Percentiles rank a stretch among this genome's conserved stretches.
These are phyloP conservation scores for Lucilia cuprina DNA, from an alignment of 1,140 invertebrate genomes.

Conservation along the genomic window DNA sequence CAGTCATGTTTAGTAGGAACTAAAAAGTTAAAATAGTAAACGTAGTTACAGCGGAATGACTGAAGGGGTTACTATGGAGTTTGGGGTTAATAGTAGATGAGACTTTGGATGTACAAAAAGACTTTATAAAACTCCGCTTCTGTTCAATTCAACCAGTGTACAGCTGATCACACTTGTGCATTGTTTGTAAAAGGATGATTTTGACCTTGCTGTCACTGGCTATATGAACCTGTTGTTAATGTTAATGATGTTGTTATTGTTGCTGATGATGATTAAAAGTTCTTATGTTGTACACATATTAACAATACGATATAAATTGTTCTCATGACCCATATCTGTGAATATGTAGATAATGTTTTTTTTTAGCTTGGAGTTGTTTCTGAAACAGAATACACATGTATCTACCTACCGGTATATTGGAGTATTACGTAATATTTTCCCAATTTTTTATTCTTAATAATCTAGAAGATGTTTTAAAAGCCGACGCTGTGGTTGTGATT, in stretches of 20 bases:
- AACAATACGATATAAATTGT: background rate
- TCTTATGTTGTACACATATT: background rate
- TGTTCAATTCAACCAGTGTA: too few species aligned
- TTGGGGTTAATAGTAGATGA: too few species aligned
- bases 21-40: background rate
- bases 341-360: background rate
- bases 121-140: too few species aligned
- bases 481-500: too few species aligned
- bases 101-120: too few species aligned
- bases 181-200: slow-evolving; percentile 16
- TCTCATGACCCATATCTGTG: slow-evolving; percentile 9
- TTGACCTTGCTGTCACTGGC: slow-evolving; percentile 12
- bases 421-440: too few species aligned
- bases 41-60: background rate
- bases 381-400: too few species aligned
- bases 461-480: too few species aligned
- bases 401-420: too few species aligned
- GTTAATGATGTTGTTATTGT: background rate
- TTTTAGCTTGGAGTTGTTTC: too few species aligned
- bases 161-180: slow-evolving; percentile 11
- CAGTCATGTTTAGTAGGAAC: background rate
- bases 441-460: too few species aligned
- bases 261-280: background rate
- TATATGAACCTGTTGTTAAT: slow-evolving; percentile 24
- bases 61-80: background rate